phyloP scores from a whole-genome alignment of 2,888 invertebrate genomes.

The Formica aserva region DNA sequence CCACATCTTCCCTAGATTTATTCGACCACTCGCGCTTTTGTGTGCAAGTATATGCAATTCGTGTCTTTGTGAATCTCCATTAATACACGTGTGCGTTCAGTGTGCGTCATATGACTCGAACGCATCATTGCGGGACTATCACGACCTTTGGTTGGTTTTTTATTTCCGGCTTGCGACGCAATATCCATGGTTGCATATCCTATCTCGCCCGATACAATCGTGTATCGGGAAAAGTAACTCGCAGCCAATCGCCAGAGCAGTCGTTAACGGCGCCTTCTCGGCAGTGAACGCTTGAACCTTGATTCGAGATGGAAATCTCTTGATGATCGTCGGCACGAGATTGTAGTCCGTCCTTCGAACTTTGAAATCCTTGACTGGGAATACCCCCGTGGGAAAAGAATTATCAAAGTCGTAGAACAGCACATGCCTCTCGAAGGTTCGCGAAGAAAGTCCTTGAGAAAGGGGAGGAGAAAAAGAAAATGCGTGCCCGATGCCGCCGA shows the following conservation, averaged over 20 bases:
- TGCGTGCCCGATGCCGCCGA: conserved; percentile 59
- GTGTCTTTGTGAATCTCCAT: conserved; percentile 63
- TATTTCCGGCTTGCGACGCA: conserved; percentile 12
- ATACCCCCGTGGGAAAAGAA: conserved; percentile 58
- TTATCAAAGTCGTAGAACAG: conserved; percentile 60
- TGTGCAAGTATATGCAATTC: conserved; percentile 66
- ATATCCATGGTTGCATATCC: conserved; percentile 28
- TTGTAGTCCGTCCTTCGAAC: conserved; percentile 51
- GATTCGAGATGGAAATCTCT: conserved; percentile 60
- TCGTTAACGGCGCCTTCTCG: conserved; percentile 67
- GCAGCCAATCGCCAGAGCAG: conserved; percentile 67
- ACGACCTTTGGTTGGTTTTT: conserved; percentile 62
- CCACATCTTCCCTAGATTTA: neutral
- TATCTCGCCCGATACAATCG: conserved; percentile 57
- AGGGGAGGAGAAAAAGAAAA: conserved; percentile 69
- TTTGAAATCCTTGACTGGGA: conserved; percentile 55
- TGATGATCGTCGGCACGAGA: conserved; percentile 52
- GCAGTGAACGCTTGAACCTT: conserved; percentile 72
- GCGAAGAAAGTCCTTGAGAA: conserved; percentile 64
- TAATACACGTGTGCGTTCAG: conserved; percentile 70
- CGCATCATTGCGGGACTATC: conserved; percentile 68
- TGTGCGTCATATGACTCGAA: conserved; percentile 70
- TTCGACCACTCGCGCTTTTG: neutral
- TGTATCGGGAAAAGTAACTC: conserved; percentile 55
- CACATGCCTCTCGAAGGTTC: conserved; percentile 66